These are phyloP conservation scores for Zygaena filipendulae DNA, from an alignment of 2,888 invertebrate genomes.

Conservation along the genomic window DNA sequence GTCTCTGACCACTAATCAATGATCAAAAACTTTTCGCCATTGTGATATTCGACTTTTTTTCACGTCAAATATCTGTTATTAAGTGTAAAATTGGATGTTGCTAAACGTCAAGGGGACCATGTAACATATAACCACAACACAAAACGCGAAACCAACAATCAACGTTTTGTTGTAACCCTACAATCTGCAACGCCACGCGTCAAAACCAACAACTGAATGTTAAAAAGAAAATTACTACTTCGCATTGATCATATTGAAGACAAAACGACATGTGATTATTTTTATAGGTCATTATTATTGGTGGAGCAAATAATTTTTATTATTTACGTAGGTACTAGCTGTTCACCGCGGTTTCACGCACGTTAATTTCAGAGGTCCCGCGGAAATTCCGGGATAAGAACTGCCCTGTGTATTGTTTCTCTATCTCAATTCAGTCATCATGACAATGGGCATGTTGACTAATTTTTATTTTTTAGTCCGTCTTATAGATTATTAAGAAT, in stretches of 20 bases:
- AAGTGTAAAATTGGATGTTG: slow-evolving; percentile 22
- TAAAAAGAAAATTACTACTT: slow-evolving; percentile 35
- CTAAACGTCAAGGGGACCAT: slow-evolving; percentile 18
- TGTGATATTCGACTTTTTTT: slow-evolving; percentile 11
- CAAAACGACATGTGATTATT: slow-evolving; percentile 39
- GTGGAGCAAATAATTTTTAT: too few relatives aligned
- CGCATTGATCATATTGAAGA: slow-evolving; percentile 30
- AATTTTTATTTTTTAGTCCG: too few relatives aligned
- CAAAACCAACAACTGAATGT: slow-evolving; percentile 22
- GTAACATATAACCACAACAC: slow-evolving; percentile 61
- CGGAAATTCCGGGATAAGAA: too few relatives aligned
- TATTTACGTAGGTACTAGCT: too few relatives aligned
- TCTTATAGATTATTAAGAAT: too few relatives aligned
- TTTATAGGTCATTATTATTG: slow-evolving; percentile 31
- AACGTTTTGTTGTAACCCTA: slow-evolving; percentile 27
- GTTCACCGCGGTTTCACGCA: too few relatives aligned
- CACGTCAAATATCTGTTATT: slow-evolving; percentile 19
- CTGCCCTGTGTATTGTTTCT: too few relatives aligned
- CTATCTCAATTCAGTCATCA: too few relatives aligned
- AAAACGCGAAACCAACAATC: slow-evolving; percentile 34
- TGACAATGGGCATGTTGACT: too few relatives aligned
- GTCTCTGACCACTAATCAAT: slow-evolving; percentile 46
- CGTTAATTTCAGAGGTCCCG: too few relatives aligned
- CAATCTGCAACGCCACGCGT: slow-evolving; percentile 31
- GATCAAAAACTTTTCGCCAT: slow-evolving; percentile 17